phyloP scores from a whole-genome alignment of 2,888 invertebrate species.

The Drosophila fulvimacula region DNA sequence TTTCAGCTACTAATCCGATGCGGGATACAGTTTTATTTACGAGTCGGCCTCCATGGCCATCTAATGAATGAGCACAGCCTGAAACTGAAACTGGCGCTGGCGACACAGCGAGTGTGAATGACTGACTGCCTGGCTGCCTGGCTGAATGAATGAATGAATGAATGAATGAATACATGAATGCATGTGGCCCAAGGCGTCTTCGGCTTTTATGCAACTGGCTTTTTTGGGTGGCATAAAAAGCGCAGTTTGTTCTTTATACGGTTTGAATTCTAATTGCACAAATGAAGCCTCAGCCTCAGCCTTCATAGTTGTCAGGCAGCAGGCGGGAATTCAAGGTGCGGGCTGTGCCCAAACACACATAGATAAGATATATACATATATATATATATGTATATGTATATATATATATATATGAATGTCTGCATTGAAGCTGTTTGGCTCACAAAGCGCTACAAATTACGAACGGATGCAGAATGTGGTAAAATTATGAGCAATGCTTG shows the following conservation, averaged over 20 bases:
- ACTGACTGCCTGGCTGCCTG: conserved; percentile 32
- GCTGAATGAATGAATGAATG: conserved; percentile 5
- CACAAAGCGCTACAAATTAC: conserved; percentile 54
- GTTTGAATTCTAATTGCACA: conserved; percentile 63
- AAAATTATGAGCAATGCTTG: conserved; percentile 45
- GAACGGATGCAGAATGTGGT: conserved; percentile 27
- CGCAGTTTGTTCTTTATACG: conserved; percentile 56
- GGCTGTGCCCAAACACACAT: conserved; percentile 7
- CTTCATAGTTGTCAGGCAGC: conserved; percentile 16
- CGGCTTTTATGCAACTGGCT: conserved; percentile 39
- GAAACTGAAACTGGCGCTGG: conserved; percentile 43
- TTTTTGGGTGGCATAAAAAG: conserved; percentile 45
- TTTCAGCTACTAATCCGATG: conserved; percentile 69
- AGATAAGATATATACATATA: neutral
- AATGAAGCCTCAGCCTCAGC: conserved; percentile 34
- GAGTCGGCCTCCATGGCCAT: conserved; percentile 49
- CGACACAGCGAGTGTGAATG: conserved; percentile 53
- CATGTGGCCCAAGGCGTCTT: conserved; percentile 41
- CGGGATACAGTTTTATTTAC: conserved; percentile 65
- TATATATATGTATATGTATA: neutral
- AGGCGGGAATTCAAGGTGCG: conserved; percentile 39
- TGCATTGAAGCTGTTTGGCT: conserved; percentile 38
- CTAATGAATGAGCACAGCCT: conserved; percentile 62
- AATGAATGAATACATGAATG: conserved; percentile 35
- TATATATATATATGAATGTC: neutral